A percentile compares a stretch with the other conserved stretches of the same genome.
Evolutionary conservation across 1,140 invertebrate genomes (phyloP).

Genomic region (Drosophila triauraria): DNA sequence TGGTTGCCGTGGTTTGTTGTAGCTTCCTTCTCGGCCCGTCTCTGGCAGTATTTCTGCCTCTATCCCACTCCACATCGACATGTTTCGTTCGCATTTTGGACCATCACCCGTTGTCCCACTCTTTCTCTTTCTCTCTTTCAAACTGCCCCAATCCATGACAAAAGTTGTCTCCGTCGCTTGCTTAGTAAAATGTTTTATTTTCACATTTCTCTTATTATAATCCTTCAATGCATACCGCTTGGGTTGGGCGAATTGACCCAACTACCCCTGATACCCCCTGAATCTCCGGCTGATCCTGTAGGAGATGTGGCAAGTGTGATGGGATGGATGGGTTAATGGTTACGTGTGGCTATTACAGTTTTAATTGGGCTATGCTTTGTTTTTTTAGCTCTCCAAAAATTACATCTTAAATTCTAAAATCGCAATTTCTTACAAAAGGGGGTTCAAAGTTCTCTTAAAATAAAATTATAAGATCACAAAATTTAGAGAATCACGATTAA

Average conservation of each 20-base stretch:
- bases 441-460: too few relatives aligned
- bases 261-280: neutral
- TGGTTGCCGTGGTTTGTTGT: slow-evolving; percentile 43
- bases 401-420: too few relatives aligned
- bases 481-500: too few relatives aligned
- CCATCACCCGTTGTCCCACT: slow-evolving; percentile 25
- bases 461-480: too few relatives aligned
- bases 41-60: slow-evolving; percentile 5
- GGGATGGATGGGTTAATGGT: slow-evolving; percentile 18
- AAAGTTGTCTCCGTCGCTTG: slow-evolving; percentile 73
- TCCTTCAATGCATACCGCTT: slow-evolving; percentile 75
- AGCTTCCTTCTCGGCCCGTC: slow-evolving; percentile 4
- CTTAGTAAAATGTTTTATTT: slow-evolving; percentile 81
- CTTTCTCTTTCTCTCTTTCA: neutral
- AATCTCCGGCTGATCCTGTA: neutral
- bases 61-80: slow-evolving; percentile 56
- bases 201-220: slow-evolving; percentile 84
- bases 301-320: neutral
- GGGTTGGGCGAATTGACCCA: slow-evolving; percentile 45
- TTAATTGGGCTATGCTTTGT: too few relatives aligned
- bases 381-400: too few relatives aligned
- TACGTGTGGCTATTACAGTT: slow-evolving; percentile 47
- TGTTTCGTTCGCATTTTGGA: slow-evolving; percentile 75
- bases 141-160: slow-evolving; percentile 11
- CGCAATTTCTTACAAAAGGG: too few relatives aligned